phyloP scores from a whole-genome alignment of 1,140 invertebrate species.

The Psix sp. region DNA sequence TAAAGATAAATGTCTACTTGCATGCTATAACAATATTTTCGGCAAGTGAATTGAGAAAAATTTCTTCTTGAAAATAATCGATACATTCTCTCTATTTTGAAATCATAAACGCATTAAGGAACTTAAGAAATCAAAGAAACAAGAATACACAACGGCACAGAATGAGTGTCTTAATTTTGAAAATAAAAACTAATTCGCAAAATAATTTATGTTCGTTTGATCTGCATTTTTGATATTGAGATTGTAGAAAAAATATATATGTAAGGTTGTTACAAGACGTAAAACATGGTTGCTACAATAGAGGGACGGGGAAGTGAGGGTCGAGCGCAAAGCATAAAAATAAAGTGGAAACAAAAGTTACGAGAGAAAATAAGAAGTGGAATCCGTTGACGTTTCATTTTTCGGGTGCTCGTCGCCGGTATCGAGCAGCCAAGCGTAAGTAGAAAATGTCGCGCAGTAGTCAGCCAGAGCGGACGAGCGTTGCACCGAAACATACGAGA shows the following conservation, averaged over 20 bases:
- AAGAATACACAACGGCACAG: no score
- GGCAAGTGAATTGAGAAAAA: no score
- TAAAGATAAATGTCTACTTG: constrained; percentile 13
- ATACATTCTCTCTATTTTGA: no score
- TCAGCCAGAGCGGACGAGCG: constrained; percentile 41
- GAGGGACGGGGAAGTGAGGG: constrained; percentile 30
- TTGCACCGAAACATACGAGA: constrained; percentile 43
- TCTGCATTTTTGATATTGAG: constrained; percentile 14
- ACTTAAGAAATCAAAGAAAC: no score
- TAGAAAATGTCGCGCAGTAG: constrained; percentile 57
- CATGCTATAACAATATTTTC: constrained; percentile 19
- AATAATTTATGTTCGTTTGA: no score
- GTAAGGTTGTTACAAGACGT: constrained; percentile 35
- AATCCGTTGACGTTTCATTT: constrained; percentile 60
- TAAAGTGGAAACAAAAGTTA: constrained; percentile 38
- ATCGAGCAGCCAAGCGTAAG: constrained; percentile 54
- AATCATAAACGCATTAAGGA: no score
- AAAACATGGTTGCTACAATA: constrained; percentile 22
- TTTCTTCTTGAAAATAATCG: no score
- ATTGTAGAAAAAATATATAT: constrained; percentile 31
- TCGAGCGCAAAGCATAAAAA: constrained; percentile 17
- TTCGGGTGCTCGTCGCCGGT: constrained; percentile 49
- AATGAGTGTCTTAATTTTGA: no score
- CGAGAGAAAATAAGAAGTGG: constrained; percentile 43
- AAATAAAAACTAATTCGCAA: no score